phyloP scores from a whole-genome alignment of 2,113 vertebrate genomes.

The Phycodurus eques region DNA sequence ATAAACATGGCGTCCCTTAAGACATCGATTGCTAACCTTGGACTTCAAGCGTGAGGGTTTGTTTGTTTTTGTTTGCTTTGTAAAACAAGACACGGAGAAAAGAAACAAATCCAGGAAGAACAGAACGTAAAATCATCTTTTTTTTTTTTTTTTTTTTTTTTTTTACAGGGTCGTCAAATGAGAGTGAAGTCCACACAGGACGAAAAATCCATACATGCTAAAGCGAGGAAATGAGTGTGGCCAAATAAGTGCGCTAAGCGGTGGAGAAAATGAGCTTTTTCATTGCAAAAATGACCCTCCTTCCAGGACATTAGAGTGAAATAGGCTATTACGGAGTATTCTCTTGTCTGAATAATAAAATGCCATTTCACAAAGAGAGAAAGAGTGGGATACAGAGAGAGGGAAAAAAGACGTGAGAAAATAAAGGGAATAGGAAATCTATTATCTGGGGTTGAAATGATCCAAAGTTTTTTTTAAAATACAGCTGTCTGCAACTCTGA shows the following conservation, averaged over 20 bases:
- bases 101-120: slow-evolving; percentile 71
- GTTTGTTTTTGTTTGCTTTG: slow-evolving; percentile 51
- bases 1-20: slow-evolving; percentile 40
- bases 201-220: slow-evolving; percentile 78
- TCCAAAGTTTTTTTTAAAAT: background rate
- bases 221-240: slow-evolving; percentile 70
- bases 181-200: slow-evolving; percentile 71
- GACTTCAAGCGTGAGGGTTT: slow-evolving; percentile 18
- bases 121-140: slow-evolving; percentile 81
- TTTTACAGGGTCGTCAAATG: slow-evolving; percentile 62
- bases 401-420: background rate
- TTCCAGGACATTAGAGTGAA: slow-evolving; percentile 77
- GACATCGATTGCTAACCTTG: slow-evolving; percentile 22
- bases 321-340: slow-evolving; percentile 44
- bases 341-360: slow-evolving; percentile 59
- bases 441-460: slow-evolving; percentile 34
- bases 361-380: slow-evolving; percentile 15
- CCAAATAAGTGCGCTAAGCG: slow-evolving; percentile 76
- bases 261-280: slow-evolving; percentile 78
- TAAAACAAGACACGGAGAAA: slow-evolving; percentile 43
- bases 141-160: slow-evolving; percentile 60
- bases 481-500: slow-evolving; percentile 44
- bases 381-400: slow-evolving; percentile 5
- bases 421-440: slow-evolving; percentile 16
- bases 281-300: slow-evolving; percentile 69